Percentiles rank a stretch among this genome's conserved stretches.
These are phyloP conservation scores for Monomorium pharaonis DNA, from an alignment of 1,140 invertebrate genomes.

Conservation along the genomic window DNA sequence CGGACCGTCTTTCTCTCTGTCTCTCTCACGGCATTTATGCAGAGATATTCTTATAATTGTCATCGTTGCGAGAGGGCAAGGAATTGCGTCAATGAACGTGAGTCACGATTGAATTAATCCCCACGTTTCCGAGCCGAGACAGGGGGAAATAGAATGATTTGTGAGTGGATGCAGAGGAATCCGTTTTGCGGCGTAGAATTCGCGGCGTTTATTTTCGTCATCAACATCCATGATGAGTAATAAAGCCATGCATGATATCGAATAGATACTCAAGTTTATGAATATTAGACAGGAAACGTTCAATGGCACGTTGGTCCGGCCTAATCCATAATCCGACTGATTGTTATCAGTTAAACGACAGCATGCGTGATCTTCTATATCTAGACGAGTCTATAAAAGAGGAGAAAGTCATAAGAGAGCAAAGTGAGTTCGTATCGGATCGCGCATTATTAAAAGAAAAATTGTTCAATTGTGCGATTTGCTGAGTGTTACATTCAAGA, in stretches of 20 bases:
- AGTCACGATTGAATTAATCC: conserved; percentile 65
- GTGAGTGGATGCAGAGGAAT: neutral
- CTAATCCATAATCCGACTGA: neutral
- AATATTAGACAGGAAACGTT: neutral
- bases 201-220: conserved; percentile 3
- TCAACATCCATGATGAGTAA: conserved; percentile 8
- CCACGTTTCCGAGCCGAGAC: conserved; percentile 39
- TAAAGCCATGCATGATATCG: neutral
- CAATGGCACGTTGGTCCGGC: neutral
- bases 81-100: conserved; percentile 58
- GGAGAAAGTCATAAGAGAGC: conserved; percentile 64
- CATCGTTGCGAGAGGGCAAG: conserved; percentile 26
- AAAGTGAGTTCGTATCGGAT: conserved; percentile 25
- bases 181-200: neutral
- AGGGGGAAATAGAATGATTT: conserved; percentile 47
- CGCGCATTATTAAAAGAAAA: conserved; percentile 40
- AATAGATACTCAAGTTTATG: neutral
- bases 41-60: conserved; percentile 23
- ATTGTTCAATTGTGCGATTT: conserved; percentile 5
- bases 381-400: conserved; percentile 31
- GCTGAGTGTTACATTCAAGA: neutral
- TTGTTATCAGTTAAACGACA: conserved; percentile 11
- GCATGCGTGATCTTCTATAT: neutral
- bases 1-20: neutral
- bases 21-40: neutral